phyloP scores from a whole-genome alignment of 2,113 vertebrate species.

The Pseudolaguvia tuberculata region DNA sequence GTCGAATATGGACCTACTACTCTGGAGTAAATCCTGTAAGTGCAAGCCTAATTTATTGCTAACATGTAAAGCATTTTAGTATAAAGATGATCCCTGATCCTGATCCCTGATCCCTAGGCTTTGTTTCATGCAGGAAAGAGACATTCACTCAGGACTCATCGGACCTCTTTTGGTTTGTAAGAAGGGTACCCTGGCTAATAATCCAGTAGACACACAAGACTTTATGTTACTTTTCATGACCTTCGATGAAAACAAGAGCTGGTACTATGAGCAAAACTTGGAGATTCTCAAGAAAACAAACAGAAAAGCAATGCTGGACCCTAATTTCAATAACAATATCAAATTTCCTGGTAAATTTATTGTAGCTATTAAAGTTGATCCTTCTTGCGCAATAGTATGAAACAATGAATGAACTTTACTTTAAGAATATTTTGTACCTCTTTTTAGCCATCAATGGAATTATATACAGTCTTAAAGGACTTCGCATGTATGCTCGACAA shows the following conservation, averaged over 20 bases:
- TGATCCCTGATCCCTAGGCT: too few species aligned
- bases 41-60: background rate
- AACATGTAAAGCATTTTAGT: background rate
- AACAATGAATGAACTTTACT: background rate
- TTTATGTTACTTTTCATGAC: constrained; percentile 89
- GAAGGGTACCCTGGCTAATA: constrained; percentile 70
- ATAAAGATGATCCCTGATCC: constrained; percentile 13
- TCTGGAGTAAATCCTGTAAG: constrained; percentile 86
- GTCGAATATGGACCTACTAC: constrained; percentile 90
- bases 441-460: constrained; percentile 89
- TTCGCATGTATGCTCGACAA: constrained; percentile 85
- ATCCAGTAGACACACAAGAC: constrained; percentile 61
- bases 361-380: background rate
- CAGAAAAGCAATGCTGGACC: constrained; percentile 43
- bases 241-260: constrained; percentile 93
- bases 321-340: constrained; percentile 61
- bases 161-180: constrained; percentile 87
- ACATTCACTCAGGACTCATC: constrained; percentile 87
- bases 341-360: constrained; percentile 77
- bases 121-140: constrained; percentile 76
- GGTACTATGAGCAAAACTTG: constrained; percentile 78
- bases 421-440: background rate
- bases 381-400: background rate
- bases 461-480: constrained; percentile 79
- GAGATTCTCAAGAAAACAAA: constrained; percentile 58